Evolutionary conservation across 2,888 invertebrate species (phyloP), one percentile per base, ranked within the genome.

Genomic region (Lottia gigantea): DNA sequence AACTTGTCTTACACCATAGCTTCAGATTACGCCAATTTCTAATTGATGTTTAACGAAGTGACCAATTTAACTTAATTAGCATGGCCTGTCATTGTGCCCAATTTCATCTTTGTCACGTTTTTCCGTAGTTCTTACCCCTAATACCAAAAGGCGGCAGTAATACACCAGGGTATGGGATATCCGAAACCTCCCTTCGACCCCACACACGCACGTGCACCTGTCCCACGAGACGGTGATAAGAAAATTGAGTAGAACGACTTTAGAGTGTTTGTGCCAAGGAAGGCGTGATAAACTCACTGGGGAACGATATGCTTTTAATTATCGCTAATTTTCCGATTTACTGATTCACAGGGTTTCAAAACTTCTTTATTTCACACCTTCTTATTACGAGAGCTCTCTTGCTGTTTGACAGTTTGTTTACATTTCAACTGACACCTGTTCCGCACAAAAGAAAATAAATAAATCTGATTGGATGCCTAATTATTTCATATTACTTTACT

Each of bases 151-250:
- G 55, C 55, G 55, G 19, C 19, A 55, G 55, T 55, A 55, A 55
- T 55, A 19, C 23, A 55, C 11, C 62, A 68, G 62, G 67, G 46
- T 25, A 46, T 19, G 45, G 62, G 62, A 46, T 40, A 64, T 64
- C 47, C 55, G 23, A 40, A 40, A 64, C 65, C 64, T 40, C 61
- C 64, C 19, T 55, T 65, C 31, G 64, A 69, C 49, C 64, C 65
- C 61, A 64, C 64, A 64, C 69, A 55, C 55, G 68, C 49, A 65
- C 65, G 64, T 40, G 64, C 64, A 64, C 64, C 65, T 65, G 64
- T 69, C 55, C 45, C 26, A 55, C 55, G 55, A 40, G 65, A 31
- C 23, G 64, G 65, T 31, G 46, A 65, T 64, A 65, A 61, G 64
- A 31, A 46, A 47, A 46, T 16, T 23, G 23, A 45, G 23, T 23